These are phyloP conservation scores for Ictidomys tridecemlineatus DNA, from an alignment of 2,113 vertebrate genomes.

Conservation along the genomic window DNA sequence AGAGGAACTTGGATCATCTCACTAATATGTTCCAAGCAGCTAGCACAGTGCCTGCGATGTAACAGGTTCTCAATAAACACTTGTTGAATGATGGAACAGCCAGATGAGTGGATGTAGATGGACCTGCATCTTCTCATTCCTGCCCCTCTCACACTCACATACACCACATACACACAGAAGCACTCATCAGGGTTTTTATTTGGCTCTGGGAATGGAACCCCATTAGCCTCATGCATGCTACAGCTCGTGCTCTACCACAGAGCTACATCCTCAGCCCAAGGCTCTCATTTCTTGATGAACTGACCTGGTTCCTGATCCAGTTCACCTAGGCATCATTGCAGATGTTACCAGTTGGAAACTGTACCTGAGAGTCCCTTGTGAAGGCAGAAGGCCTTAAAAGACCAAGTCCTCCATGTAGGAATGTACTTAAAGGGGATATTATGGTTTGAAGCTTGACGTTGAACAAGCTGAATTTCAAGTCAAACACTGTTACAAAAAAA, in stretches of 20 bases:
- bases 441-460: not conserved
- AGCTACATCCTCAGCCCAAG: not conserved
- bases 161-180: not conserved
- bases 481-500: not conserved
- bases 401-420: not conserved
- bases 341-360: not conserved
- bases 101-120: not conserved
- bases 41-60: not conserved
- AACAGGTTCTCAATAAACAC: not conserved
- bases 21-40: not conserved
- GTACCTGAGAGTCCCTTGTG: not conserved
- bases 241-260: not conserved
- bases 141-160: not conserved
- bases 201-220: not conserved
- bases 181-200: not conserved
- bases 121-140: not conserved
- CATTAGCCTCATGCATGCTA: too few relatives aligned
- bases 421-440: not conserved
- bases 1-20: not conserved
- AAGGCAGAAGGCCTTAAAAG: not conserved
- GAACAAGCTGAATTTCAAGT: conserved; percentile 38
- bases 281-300: not conserved
- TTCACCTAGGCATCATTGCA: not conserved
- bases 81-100: not conserved
- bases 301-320: not conserved